phyloP scores from a whole-genome alignment of 2,113 vertebrate genomes.

The Uria aalge region DNA sequence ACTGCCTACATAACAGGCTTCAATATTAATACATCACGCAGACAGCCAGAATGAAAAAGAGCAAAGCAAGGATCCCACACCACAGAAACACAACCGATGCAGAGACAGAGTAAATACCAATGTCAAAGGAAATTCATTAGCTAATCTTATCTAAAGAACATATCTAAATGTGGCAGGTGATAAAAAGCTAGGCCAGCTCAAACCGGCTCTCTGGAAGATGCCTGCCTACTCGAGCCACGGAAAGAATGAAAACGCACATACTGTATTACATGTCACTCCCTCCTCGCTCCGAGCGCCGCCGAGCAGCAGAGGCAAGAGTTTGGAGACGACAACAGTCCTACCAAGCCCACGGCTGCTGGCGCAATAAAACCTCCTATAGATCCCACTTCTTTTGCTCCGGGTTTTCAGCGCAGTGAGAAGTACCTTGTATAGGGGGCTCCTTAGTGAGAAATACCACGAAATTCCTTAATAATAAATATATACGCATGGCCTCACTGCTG shows the following conservation, averaged over 20 bases:
- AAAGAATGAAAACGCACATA: neutral
- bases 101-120: neutral
- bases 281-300: neutral
- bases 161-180: constrained; percentile 20
- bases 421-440: rapidly evolving
- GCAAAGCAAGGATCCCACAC: neutral
- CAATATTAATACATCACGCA: neutral
- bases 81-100: neutral
- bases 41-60: neutral
- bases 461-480: neutral
- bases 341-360: neutral
- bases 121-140: neutral
- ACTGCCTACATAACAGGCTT: neutral
- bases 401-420: neutral
- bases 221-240: neutral
- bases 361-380: rapidly evolving
- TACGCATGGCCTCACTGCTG: neutral
- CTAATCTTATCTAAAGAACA: constrained; percentile 36
- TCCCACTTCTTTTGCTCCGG: neutral
- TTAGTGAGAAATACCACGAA: neutral
- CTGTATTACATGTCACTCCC: neutral
- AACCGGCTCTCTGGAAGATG: neutral
- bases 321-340: neutral
- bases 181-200: neutral
- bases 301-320: neutral